Percentiles rank a stretch among this genome's conserved stretches.
These are phyloP conservation scores for Xenops minutus DNA, from an alignment of 2,797 vertebrate genomes.

Conservation along the genomic window DNA sequence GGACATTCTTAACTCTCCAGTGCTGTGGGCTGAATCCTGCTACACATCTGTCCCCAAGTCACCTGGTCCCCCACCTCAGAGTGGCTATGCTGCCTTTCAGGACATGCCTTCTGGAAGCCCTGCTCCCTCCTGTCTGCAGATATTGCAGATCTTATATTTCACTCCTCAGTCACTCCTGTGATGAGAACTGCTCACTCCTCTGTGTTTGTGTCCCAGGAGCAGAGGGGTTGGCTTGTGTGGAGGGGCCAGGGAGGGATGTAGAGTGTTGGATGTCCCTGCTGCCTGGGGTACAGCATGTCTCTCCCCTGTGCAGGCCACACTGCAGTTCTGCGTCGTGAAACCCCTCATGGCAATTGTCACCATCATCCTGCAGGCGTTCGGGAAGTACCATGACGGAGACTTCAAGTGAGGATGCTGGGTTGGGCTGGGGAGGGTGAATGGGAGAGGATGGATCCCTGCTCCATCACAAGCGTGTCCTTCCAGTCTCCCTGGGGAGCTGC, in stretches of 20 bases:
- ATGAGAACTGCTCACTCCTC: not conserved
- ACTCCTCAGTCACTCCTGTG: not conserved
- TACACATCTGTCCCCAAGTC: not conserved
- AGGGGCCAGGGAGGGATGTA: not conserved
- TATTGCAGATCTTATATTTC: not conserved
- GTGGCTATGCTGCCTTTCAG: not conserved
- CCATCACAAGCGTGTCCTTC: not conserved
- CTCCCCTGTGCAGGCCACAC: slow-evolving; percentile 84
- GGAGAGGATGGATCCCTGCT: not conserved
- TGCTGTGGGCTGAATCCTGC: not conserved
- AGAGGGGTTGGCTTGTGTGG: not conserved
- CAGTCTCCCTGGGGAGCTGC: not conserved
- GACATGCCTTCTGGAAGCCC: not conserved
- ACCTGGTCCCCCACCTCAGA: accelerated
- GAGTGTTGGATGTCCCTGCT: not conserved
- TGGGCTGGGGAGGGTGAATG: not conserved
- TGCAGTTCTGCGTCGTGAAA: slow-evolving; percentile 98
- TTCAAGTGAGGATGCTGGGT: slow-evolving; percentile 87
- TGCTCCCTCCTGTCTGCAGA: not conserved
- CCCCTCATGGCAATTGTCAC: slow-evolving; percentile 92
- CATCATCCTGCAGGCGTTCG: slow-evolving; percentile 92
- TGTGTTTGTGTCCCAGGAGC: not conserved
- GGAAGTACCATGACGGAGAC: slow-evolving; percentile 95
- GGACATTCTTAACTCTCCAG: not conserved
- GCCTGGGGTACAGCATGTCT: accelerated